Evolutionary conservation across 2,888 invertebrate genomes (phyloP), one percentile per base, ranked within the genome.

Genomic region (Magallana nippona): DNA sequence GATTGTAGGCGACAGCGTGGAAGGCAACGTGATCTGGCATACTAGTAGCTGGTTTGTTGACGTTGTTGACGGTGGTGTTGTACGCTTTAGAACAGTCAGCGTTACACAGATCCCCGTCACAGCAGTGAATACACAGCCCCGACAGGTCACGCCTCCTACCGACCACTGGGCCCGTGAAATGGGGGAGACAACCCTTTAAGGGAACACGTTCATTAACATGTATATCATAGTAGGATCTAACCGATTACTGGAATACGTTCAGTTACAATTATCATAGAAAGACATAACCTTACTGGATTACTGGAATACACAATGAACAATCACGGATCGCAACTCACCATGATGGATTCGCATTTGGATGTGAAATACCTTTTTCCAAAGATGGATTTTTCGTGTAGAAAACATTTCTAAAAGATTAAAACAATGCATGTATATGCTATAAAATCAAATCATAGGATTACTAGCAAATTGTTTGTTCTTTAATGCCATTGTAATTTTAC

Each of bases 41-140:
- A 44, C 5, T 44, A 44, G 44, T 44, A 44, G 44, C 44, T 44
- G 44, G 44, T 44, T 44, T 44, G 44, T 44, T 44, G 44, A 44
- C 44, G 44, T 44, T 44, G 44, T 44, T 44, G 44, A 44, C 44
- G 44, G 44, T 44, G 5, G 44, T 8, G 44, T 44, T 44, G 44
- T 5, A 44, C 19, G 27, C 71, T 27, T 32, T 27, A 27, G 71
- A 27, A 13, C 71, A 71, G 13, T 32, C 27, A 13, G 27, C 13
- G 13, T 71, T 71, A 71, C 71, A 71, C 11, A 71, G 71, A 27
- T 71, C 71, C 11, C 71, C 71, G 15, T 71, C 71, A 71, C 71
- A 71, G 15, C 71, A 71, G 27, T 71, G 71, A 13, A 27, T 27
- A 27, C 71, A 71, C 27, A 71, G 13, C 3, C 27, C 71, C 11